Evolutionary conservation across 2,888 invertebrate genomes (phyloP), one percentile per base, ranked within the genome.

Genomic region (Operophtera brumata): DNA sequence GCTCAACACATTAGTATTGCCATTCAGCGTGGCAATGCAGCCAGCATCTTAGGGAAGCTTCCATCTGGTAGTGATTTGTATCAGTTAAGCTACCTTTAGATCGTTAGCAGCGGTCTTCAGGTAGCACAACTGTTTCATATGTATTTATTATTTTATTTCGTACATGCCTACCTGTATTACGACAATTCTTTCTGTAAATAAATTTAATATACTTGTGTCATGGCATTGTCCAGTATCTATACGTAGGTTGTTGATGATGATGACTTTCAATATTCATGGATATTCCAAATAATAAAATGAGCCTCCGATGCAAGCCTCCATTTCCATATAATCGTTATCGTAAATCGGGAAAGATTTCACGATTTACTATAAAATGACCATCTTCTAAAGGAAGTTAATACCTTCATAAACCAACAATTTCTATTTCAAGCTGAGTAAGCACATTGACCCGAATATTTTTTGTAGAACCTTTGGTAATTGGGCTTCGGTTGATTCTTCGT

Each of bases 291-390:
- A 51, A 45, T 35, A 52, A 36, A 41, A 46, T 12, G 20, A 41
- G 42, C 53, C 37, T 25, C 30, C 30, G 36, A 36, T 42, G 30
- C 36, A 26, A 40, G 32, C 42, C 32, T 32, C 32, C 12, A 47
- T 47, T 42, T 13, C 36, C 32, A 32, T 47, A 12, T 35, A 53
- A 53, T 47, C 36, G 47, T 47, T 53, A 32, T 36, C 36, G 42
- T 53, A 42, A 53, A 53, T 47, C 43, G 37, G 41, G 12, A 39
- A 47, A 47, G 53, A 53, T 47, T 47, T 53, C 34, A 51, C 46
- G 46, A 41, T 45, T 35, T 20, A 41, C 25, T 41, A 34, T 32
- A 20, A 47, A 40, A 32, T 40, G 47, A 32, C 47, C 40, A 47
- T 47, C 47, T 40, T 40, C 39, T 47, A 40, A 39, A 39, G 26